These are phyloP conservation scores for Dolichotis patagonum DNA, from an alignment of 2,113 vertebrate species.

Conservation along the genomic window DNA sequence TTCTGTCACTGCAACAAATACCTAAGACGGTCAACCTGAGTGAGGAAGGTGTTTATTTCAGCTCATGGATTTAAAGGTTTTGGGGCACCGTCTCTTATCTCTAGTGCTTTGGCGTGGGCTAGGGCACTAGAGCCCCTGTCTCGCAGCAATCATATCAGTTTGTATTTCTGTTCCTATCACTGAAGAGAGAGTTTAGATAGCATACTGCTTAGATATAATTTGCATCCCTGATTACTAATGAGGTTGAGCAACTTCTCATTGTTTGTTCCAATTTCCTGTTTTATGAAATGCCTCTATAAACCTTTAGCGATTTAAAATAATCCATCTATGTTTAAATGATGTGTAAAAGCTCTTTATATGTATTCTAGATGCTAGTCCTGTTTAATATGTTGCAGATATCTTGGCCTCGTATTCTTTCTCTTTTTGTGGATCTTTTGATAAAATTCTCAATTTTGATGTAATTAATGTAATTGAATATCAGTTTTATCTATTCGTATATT, in stretches of 20 bases:
- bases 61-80: neutral
- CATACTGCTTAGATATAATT: neutral
- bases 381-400: neutral
- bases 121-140: neutral
- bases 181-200: neutral
- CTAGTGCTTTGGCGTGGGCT: neutral
- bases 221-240: neutral
- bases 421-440: slow-evolving; percentile 5
- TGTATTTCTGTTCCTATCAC: neutral
- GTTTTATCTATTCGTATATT: neutral
- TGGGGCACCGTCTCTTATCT: too few relatives aligned
- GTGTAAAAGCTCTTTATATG: neutral
- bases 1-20: neutral
- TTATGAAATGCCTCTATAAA: neutral
- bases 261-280: slow-evolving; percentile 10
- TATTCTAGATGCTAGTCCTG: neutral
- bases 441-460: neutral
- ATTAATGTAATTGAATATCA: neutral
- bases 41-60: too few relatives aligned
- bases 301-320: slow-evolving; percentile 34
- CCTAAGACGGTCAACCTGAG: neutral
- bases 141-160: too few relatives aligned
- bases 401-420: neutral
- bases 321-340: neutral
- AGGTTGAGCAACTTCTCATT: neutral